phyloP scores from a whole-genome alignment of 1,140 invertebrate genomes.

The Drosophila rufa region DNA sequence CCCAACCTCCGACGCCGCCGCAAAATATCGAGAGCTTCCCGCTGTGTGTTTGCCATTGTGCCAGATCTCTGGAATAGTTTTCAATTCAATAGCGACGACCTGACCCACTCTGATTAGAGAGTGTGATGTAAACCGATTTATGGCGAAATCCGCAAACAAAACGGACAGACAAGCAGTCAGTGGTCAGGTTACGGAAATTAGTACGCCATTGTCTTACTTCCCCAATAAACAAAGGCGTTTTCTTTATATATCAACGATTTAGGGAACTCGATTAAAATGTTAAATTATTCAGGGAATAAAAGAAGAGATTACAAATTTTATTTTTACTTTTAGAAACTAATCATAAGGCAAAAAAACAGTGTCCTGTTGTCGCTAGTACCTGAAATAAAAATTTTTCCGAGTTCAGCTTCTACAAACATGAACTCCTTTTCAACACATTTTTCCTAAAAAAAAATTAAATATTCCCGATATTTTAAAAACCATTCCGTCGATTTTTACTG shows the following conservation, averaged over 20 bases:
- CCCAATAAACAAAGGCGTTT: too few species aligned
- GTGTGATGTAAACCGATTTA: slow-evolving; percentile 44
- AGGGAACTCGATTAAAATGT: not conserved
- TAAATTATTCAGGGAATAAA: too few species aligned
- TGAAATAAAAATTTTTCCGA: too few species aligned
- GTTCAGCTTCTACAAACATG: too few species aligned
- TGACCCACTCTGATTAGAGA: slow-evolving; percentile 48
- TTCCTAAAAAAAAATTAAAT: too few species aligned
- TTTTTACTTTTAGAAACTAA: too few species aligned
- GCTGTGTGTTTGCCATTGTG: slow-evolving; percentile 36
- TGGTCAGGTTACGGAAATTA: slow-evolving; percentile 1
- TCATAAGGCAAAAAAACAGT: too few species aligned
- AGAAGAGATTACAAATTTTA: too few species aligned
- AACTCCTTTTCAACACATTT: too few species aligned
- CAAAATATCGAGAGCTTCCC: slow-evolving; percentile 49
- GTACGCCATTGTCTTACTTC: not conserved
- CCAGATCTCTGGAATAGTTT: slow-evolving; percentile 30
- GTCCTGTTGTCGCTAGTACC: too few species aligned
- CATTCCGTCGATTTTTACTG: not conserved
- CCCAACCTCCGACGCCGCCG: slow-evolving; percentile 18
- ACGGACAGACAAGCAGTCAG: not conserved
- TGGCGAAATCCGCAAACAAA: slow-evolving; percentile 17
- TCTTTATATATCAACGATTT: too few species aligned
- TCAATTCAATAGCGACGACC: slow-evolving; percentile 19
- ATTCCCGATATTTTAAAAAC: not conserved